phyloP scores from a whole-genome alignment of 2,113 vertebrate genomes.

The Cryptomyrus ogoouensis region DNA sequence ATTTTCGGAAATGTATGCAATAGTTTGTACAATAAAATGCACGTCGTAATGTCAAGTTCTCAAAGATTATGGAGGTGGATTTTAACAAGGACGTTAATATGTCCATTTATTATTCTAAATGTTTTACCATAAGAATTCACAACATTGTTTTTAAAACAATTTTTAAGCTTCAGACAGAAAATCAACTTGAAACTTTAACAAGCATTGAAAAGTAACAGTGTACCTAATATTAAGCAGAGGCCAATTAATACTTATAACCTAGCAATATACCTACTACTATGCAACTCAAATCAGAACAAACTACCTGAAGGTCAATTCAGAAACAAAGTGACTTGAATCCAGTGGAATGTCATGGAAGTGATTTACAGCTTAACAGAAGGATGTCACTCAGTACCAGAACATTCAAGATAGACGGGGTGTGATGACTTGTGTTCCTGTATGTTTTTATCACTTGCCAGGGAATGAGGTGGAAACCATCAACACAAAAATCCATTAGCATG shows the following conservation, averaged over 20 bases:
- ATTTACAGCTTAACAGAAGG: not conserved
- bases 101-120: not conserved
- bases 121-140: not conserved
- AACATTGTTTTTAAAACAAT: not conserved
- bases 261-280: not conserved
- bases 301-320: not conserved
- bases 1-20: not conserved
- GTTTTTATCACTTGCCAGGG: conserved; percentile 4
- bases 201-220: not conserved
- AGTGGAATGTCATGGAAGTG: not conserved
- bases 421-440: not conserved
- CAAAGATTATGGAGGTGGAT: not conserved
- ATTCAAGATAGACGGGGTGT: not conserved
- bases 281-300: not conserved
- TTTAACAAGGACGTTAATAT: not conserved
- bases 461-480: not conserved
- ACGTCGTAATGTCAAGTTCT: not conserved
- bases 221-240: not conserved
- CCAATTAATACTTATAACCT: not conserved
- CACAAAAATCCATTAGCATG: conserved; percentile 14
- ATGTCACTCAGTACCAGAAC: not conserved
- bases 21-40: not conserved
- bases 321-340: not conserved
- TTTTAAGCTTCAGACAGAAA: not conserved
- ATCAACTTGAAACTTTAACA: not conserved